phyloP scores from a whole-genome alignment of 2,113 vertebrate genomes.

The Paraplagusia blochii region DNA sequence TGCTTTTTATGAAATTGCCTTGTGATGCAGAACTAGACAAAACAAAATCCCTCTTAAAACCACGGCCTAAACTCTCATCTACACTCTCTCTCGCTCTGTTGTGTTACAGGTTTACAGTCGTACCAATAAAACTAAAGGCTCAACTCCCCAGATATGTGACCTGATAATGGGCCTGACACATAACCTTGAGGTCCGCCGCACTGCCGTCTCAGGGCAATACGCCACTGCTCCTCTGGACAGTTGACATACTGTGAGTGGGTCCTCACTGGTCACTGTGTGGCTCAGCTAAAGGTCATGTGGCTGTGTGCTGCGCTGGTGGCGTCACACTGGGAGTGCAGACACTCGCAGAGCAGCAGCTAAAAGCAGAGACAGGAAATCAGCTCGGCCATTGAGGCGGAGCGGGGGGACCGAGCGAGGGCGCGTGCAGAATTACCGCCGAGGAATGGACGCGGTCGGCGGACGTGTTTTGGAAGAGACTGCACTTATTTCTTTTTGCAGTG shows the following conservation, averaged over 20 bases:
- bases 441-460: slow-evolving; percentile 32
- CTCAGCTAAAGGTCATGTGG: slow-evolving; percentile 53
- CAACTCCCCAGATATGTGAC: slow-evolving; percentile 27
- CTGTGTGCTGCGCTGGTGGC: slow-evolving; percentile 21
- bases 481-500: slow-evolving; percentile 34
- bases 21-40: not conserved
- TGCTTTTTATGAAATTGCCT: not conserved
- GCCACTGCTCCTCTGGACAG: slow-evolving; percentile 32
- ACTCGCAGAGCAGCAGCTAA: slow-evolving; percentile 14
- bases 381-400: slow-evolving; percentile 34
- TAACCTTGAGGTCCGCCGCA: slow-evolving; percentile 42
- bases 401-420: slow-evolving; percentile 10
- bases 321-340: slow-evolving; percentile 26
- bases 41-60: not conserved
- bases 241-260: slow-evolving; percentile 34
- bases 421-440: slow-evolving; percentile 27
- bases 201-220: slow-evolving; percentile 26
- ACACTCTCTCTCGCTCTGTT: not conserved
- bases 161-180: slow-evolving; percentile 26
- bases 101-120: slow-evolving; percentile 15
- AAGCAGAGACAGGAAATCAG: slow-evolving; percentile 12
- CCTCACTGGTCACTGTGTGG: slow-evolving; percentile 19
- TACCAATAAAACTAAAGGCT: not conserved
- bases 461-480: slow-evolving; percentile 32
- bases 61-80: slow-evolving; percentile 14